Percentiles rank a stretch among this genome's conserved stretches.
Conservation (phyloP, 2,797 vertebrate genomes). For the Hydrolagus colliei region DNA sequence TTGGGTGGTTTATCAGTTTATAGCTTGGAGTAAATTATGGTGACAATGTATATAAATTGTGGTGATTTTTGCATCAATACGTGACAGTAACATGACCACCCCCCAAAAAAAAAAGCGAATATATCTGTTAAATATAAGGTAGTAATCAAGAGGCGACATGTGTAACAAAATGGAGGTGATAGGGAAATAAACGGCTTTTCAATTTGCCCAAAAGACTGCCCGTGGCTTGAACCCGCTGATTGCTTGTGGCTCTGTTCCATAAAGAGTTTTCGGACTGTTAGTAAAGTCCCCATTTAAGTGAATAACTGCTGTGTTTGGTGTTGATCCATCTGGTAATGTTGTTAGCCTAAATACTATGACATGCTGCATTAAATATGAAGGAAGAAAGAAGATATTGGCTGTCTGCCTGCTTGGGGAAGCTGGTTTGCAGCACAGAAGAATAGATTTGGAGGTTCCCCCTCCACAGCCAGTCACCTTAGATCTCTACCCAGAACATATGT, state of each 20-base stretch:
- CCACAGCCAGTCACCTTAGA: no score
- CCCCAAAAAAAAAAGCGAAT: no score
- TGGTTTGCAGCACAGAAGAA: background rate
- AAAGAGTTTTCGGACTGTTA: background rate
- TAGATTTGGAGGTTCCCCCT: background rate
- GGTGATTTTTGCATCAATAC: no score
- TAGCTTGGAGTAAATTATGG: no score
- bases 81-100: no score
- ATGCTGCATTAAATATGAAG: background rate
- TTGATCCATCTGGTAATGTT: background rate
- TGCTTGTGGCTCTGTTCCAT: background rate
- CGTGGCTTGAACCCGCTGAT: background rate
- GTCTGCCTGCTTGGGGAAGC: background rate
- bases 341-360: background rate
- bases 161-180: background rate
- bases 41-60: no score
- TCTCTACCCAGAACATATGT: no score
- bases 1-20: no score
- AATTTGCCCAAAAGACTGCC: background rate
- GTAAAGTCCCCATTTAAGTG: background rate
- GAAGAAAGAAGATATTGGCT: background rate
- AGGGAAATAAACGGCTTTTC: background rate
- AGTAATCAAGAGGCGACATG: background rate
- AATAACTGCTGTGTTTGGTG: no score
- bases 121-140: background rate